Evolutionary conservation across 2,797 vertebrate species (phyloP).

Genomic region (Darevskia mixta): DNA sequence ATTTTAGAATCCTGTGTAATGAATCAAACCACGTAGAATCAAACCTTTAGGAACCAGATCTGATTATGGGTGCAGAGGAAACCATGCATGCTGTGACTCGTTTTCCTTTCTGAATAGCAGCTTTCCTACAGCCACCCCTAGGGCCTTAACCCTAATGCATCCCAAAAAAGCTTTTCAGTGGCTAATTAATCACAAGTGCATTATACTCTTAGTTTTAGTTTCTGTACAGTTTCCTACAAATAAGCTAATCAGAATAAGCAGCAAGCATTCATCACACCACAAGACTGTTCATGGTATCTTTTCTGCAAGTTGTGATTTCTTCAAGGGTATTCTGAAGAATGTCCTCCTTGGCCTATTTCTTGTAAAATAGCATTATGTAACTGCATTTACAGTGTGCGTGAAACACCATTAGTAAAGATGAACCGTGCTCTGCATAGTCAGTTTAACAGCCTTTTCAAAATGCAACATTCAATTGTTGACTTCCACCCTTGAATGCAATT

Average conservation of each 20-base stretch:
- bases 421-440: background rate
- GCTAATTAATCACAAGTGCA: background rate
- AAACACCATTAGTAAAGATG: background rate
- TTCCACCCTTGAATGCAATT: constrained; percentile 35
- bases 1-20: background rate
- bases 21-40: background rate
- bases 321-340: constrained; percentile 26
- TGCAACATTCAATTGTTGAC: background rate
- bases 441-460: constrained; percentile 34
- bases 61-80: background rate
- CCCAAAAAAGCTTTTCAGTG: background rate
- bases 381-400: background rate
- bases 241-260: constrained; percentile 7
- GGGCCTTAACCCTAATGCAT: background rate
- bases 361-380: constrained; percentile 11
- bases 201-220: constrained; percentile 13
- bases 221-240: constrained; percentile 32
- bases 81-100: background rate
- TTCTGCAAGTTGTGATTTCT: constrained; percentile 5
- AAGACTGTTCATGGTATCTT: constrained; percentile 1
- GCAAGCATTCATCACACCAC: background rate
- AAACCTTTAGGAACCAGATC: background rate
- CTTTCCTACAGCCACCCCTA: background rate
- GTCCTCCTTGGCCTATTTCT: background rate
- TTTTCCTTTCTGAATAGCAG: background rate